Base-by-base conservation (phyloP, 2,888 invertebrate genomes). In the Physocephala rufipes region DNA sequence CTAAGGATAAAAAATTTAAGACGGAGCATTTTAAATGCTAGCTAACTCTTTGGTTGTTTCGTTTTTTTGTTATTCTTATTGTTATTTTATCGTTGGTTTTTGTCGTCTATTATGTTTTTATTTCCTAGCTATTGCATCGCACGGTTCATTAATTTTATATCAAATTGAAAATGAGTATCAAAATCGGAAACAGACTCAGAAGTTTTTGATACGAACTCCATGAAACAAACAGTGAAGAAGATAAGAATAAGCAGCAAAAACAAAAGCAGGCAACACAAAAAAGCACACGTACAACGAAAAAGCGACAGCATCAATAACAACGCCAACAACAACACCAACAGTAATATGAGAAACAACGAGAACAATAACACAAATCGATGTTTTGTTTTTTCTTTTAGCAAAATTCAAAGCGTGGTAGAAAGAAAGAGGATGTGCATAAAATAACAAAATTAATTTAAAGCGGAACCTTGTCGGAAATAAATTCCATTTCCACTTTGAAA, bases 81-180 rank as follows among this genome's bases (percentile, higher is more conserved):
- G 24, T 55, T 51, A 21, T 62, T 36, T 1, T 49, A 64, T 66
- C n/a, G 15, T 65, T 65, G n/a, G 19, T 19, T 36, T 13, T 36
- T 66, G 53, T 43, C 55, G 16, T 55, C 4, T 66, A 21, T 43
- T 19, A 55, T 55, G 51, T 49, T 65, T 30, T 3, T 53, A 51
- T 1, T 65, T 65, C 19, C 53, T 53, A 30, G n/a, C 21, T 30
- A 30, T 49, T 53, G 49, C 49, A 19, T 28, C 21, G n/a, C 73
- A 74, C 73, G 71, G 74, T 74, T 73, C 73, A 74, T 72, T 74
- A 74, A 74, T 59, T 74, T 73, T 72, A 72, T 76, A 76, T 76
- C 74, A 74, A 76, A 71, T 67, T 73, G 73, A 72, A 76, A 74
- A 73, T 72, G 43, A 58, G 4, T 4, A 76, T 71, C n/a, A n/a